These are phyloP conservation scores for Notocelia uddmanniana DNA, from an alignment of 2,888 invertebrate genomes.

Conservation along the genomic window DNA sequence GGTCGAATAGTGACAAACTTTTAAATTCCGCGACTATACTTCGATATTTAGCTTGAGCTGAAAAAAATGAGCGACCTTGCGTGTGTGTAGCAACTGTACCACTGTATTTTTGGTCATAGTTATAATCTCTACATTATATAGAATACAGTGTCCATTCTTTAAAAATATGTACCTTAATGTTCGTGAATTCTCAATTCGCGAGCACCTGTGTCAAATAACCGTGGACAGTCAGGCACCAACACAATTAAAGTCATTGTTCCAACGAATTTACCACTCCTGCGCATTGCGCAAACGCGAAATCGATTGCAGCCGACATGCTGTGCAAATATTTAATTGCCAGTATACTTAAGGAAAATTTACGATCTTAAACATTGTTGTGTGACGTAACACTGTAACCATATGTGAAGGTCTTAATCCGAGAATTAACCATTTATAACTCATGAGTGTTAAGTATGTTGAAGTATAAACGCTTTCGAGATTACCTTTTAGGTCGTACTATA, in stretches of 20 bases:
- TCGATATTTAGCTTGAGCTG: too few species aligned
- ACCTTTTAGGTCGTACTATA: not conserved
- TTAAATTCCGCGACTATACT: too few species aligned
- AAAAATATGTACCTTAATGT: too few species aligned
- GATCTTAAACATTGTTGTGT: constrained; percentile 32
- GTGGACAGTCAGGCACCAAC: constrained; percentile 30
- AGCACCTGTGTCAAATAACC: constrained; percentile 26
- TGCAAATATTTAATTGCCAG: constrained; percentile 40
- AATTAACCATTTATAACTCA: constrained; percentile 9
- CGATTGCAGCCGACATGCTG: constrained; percentile 42
- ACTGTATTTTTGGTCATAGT: too few species aligned
- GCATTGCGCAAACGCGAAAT: constrained; percentile 36
- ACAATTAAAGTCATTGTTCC: constrained; percentile 45
- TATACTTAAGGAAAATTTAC: constrained; percentile 44
- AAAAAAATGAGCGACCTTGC: too few species aligned
- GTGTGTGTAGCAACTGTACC: too few species aligned
- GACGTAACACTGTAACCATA: constrained; percentile 20
- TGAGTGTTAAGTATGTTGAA: not conserved
- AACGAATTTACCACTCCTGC: constrained; percentile 38
- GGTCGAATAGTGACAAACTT: too few species aligned
- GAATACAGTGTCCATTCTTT: not conserved
- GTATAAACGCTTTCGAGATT: constrained; percentile 3
- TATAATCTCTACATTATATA: too few species aligned
- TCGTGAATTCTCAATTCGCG: constrained; percentile 16
- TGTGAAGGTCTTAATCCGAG: constrained; percentile 16